phyloP scores from a whole-genome alignment of 2,113 vertebrate species.

The Noctilio leporinus region DNA sequence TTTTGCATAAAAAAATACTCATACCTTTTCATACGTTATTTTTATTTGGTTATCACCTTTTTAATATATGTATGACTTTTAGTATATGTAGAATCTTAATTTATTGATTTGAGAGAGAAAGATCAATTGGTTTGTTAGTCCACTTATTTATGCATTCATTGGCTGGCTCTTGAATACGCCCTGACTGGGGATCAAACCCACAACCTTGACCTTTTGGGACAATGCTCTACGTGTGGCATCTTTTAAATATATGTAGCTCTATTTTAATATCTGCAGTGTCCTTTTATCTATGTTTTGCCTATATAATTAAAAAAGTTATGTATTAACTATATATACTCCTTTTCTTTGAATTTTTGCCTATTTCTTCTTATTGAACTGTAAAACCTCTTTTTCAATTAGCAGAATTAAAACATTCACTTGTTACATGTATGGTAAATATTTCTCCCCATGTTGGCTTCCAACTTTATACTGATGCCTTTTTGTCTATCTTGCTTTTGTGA shows the following conservation, averaged over 20 bases:
- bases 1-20: not conserved
- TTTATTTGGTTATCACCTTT: not conserved
- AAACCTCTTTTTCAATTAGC: not conserved
- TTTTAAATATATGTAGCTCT: not conserved
- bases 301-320: not conserved
- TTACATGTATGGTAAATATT: not conserved
- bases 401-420: not conserved
- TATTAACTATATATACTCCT: not conserved
- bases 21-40: not conserved
- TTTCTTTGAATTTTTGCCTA: not conserved
- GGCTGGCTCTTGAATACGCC: too few relatives aligned
- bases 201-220: too few relatives aligned
- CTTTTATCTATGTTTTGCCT: not conserved
- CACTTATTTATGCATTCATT: too few relatives aligned
- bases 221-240: not conserved
- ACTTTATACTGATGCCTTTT: not conserved
- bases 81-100: not conserved
- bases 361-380: not conserved
- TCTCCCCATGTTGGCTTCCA: not conserved
- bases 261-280: not conserved
- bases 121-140: too few relatives aligned
- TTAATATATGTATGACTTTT: not conserved
- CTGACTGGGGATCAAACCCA: too few relatives aligned
- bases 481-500: not conserved
- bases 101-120: not conserved